phyloP scores from a whole-genome alignment of 2,888 invertebrate species.

The Apamea crenata region DNA sequence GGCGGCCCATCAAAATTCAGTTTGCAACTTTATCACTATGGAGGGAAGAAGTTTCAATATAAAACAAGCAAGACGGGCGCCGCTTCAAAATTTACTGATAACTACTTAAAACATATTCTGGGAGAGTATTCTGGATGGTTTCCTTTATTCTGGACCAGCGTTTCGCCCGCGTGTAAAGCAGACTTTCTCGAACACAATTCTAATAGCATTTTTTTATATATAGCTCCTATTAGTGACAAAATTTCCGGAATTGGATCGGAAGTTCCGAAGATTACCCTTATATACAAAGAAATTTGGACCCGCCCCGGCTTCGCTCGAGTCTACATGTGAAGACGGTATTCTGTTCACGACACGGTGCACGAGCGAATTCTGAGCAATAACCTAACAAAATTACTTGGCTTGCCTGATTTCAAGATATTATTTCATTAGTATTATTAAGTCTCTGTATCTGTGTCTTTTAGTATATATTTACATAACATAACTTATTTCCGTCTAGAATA shows the following conservation, averaged over 20 bases:
- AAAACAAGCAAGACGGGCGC: constrained; percentile 61
- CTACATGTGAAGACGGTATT: neutral
- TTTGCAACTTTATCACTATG: constrained; percentile 65
- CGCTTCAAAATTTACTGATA: constrained; percentile 71
- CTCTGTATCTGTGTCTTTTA: too few relatives aligned
- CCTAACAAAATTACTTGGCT: neutral
- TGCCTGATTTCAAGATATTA: neutral
- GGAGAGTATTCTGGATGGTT: constrained; percentile 48
- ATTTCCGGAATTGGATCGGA: neutral
- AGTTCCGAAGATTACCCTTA: neutral
- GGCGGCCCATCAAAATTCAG: constrained; percentile 68
- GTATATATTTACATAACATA: too few relatives aligned
- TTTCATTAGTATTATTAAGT: too few relatives aligned
- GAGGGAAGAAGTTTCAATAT: constrained; percentile 61
- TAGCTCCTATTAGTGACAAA: neutral
- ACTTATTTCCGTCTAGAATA: too few relatives aligned
- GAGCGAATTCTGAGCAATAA: neutral
- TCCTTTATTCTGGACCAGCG: neutral
- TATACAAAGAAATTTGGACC: neutral
- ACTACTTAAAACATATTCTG: constrained; percentile 66
- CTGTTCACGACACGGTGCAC: neutral
- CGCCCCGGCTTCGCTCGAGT: neutral
- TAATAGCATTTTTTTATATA: neutral
- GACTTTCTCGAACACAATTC: neutral
- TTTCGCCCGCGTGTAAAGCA: neutral